Evolutionary conservation across 2,888 invertebrate genomes (phyloP), one percentile per base, ranked within the genome.

Genomic region (Tuberolachnus salignus): DNA sequence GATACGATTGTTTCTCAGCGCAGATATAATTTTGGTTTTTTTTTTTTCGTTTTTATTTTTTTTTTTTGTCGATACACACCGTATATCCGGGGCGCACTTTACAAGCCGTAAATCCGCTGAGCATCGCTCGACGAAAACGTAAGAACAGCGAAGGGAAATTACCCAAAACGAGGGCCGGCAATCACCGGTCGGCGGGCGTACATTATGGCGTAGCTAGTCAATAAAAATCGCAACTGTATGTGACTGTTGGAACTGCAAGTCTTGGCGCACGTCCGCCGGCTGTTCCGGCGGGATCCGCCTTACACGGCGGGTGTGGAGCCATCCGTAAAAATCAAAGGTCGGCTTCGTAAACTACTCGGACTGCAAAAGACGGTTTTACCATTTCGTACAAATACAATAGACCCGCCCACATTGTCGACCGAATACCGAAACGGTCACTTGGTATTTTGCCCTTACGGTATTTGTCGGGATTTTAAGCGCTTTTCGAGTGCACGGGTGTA

Each of bases 301-400:
- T 13, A 26, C 61, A n/a, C n/a, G n/a, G 49, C 19, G 34, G 72
- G 46, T 26, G 57, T 61, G 59, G 49, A 19, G 3, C 19, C 10
- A 53, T 19, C n/a, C 11, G 21, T 59, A n/a, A 23, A 61, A 14
- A 14, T 13, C n/a, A 19, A 6, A 4, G 34, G 1, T 4, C 63
- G 19, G 19, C 44, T 16, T 44, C 26, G 59, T 34, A 72, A 61
- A 72, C 59, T 61, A 72, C 72, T 59, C 19, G 19, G 46, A 61
- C 72, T 72, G 72, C 72, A 72, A 72, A 72, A 59, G 72, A 72
- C 72, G 61, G 72, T 49, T 72, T 61, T 72, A 72, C 72, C 72
- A n/a, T 72, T 72, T 61, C 10, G 11, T 23, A 16, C 14, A 72
- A 34, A 34, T 34, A 34, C 6, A 34, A 34, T 34, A 34, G 3